Conservation (phyloP, 2,888 invertebrate genomes). For the Mamestra brassicae region DNA sequence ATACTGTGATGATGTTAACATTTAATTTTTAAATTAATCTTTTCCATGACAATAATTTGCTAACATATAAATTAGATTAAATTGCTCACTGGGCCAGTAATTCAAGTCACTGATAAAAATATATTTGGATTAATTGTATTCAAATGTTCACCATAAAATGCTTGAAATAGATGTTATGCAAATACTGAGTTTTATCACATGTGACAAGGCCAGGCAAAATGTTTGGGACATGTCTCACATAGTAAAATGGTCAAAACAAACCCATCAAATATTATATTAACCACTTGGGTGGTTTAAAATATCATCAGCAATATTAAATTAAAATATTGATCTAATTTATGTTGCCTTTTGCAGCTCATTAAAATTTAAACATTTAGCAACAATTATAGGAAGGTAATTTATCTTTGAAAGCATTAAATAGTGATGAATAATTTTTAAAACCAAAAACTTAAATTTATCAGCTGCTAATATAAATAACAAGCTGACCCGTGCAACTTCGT, state of each 20-base stretch:
- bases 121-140: conserved; percentile 19
- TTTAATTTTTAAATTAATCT: background rate
- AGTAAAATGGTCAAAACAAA: background rate
- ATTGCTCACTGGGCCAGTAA: background rate
- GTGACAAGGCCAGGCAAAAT: conserved; percentile 21
- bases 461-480: no score
- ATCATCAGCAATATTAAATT: background rate
- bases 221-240: conserved; percentile 19
- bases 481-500: no score
- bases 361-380: background rate
- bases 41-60: background rate
- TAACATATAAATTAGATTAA: background rate
- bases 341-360: background rate
- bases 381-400: no score
- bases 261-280: conserved; percentile 2
- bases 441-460: no score
- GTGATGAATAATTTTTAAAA: no score
- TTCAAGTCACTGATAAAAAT: background rate
- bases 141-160: conserved; percentile 5
- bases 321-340: background rate
- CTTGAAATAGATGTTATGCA: conserved; percentile 37
- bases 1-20: background rate
- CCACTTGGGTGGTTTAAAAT: background rate
- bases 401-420: no score
- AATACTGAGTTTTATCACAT: conserved; percentile 30